Percentiles rank a stretch among this genome's conserved stretches.
Evolutionary conservation across 30 jellyfish, hydroid and myxozoan species (phyloP).

Genomic region (Aurelia aurita): DNA sequence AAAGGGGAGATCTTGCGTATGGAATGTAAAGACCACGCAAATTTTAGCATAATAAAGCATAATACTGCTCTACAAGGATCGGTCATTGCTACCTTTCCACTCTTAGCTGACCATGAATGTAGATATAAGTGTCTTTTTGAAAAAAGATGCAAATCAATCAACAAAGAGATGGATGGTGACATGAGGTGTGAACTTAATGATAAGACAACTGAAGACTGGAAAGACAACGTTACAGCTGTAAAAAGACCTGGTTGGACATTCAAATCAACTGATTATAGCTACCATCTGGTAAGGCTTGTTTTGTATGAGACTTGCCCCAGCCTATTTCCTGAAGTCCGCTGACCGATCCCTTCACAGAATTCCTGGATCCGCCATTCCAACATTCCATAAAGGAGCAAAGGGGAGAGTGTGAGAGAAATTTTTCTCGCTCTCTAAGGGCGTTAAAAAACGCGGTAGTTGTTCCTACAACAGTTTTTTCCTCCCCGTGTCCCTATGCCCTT

Average conservation of each 20-base stretch:
- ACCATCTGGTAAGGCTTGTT: background rate
- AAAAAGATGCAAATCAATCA: background rate
- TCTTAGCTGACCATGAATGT: background rate
- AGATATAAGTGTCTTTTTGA: background rate
- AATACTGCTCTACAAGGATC: slow-evolving; percentile 11
- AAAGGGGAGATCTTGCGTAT: background rate
- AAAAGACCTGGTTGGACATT: slow-evolving; percentile 2
- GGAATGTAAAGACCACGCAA: background rate
- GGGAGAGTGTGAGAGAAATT: too few relatives aligned
- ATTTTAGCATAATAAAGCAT: background rate
- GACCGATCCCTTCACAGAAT: too few relatives aligned
- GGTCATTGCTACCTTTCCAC: background rate
- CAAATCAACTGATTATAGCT: background rate
- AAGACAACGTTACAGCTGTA: background rate
- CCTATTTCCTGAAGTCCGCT: too few relatives aligned
- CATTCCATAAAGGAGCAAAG: too few relatives aligned
- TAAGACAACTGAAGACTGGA: background rate
- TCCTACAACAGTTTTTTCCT: too few relatives aligned
- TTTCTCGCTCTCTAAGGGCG: too few relatives aligned
- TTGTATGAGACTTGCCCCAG: too few relatives aligned
- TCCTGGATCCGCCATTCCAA: too few relatives aligned
- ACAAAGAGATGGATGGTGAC: background rate
- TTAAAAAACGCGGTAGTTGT: too few relatives aligned
- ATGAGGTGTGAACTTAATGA: background rate
- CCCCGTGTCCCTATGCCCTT: too few relatives aligned